Evolutionary conservation across 2,888 invertebrate genomes (phyloP), one percentile per base, ranked within the genome.

Genomic region (Desoria tigrina): DNA sequence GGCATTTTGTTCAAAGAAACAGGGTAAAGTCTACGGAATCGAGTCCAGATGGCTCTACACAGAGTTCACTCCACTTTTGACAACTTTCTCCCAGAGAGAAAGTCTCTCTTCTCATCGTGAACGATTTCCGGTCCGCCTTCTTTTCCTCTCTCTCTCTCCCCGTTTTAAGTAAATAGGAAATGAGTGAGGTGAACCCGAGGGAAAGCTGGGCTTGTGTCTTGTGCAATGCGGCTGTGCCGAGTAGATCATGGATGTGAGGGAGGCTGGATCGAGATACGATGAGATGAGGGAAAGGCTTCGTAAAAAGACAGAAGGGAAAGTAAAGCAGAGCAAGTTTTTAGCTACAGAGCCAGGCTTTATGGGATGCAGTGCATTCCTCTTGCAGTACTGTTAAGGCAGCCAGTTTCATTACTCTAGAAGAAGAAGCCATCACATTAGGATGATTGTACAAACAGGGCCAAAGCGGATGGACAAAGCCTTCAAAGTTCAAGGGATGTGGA

Each of bases 201-300:
- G 57, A 57, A 57, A 58, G 58, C 51, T 51, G 39, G 64, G 42
- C 39, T 64, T 51, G 51, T 53, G 61, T 60, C 39, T 64, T 51
- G 51, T 53, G 61, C 65, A 59, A 61, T 65, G 65, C 65, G 60
- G 53, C 59, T 60, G 65, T 65, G 65, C 65, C 45, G 53, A 64
- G 59, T 64, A 59, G 59, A 58, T 51, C 51, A 63, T 55, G 55
- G 57, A 59, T 42, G 59, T 59, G 58, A 57, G 39, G 37, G 27
- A 57, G 27, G 57, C 42, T 57, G 57, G 57, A 32, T 42, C 21
- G 51, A 24, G 51, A 18, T 51, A 51, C 51, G 39, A 21, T 45
- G n/a, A 45, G n/a, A 45, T 21, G 16, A 45, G 45, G 45, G 16
- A 45, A 18, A 45, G 21, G 6, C 9, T 18, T 11, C 45, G 16